Evolutionary conservation across 2,888 invertebrate genomes (phyloP).

Genomic region (Harpalus rubripes): DNA sequence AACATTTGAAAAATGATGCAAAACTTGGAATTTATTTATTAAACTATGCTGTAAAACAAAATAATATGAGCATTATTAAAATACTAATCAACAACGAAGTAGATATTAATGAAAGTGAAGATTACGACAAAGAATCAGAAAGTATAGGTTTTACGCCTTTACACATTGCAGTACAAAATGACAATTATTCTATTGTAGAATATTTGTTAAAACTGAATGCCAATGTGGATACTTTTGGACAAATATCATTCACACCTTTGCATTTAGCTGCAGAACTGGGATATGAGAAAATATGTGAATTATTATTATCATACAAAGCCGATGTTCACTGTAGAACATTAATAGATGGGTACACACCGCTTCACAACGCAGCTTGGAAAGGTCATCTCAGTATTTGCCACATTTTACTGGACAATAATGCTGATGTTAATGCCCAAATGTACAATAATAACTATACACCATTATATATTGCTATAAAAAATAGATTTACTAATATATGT

Average conservation of each 20-base stretch:
- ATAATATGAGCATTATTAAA: background rate
- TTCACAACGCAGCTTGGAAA: constrained; percentile 5
- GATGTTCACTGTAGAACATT: background rate
- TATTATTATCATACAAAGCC: background rate
- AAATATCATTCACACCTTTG: background rate
- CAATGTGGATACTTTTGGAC: background rate
- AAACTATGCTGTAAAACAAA: background rate
- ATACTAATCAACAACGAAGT: background rate
- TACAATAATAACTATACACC: background rate
- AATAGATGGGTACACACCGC: constrained; percentile 1
- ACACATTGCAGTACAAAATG: background rate
- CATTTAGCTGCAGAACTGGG: constrained; percentile 20
- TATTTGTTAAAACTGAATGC: background rate
- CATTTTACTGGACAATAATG: constrained; percentile 9
- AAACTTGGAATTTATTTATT: background rate
- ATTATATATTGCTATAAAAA: background rate
- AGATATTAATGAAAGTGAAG: background rate
- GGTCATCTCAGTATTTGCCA: background rate
- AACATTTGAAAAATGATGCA: background rate
- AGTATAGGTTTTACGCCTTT: background rate
- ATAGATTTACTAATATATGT: background rate
- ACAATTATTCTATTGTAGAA: background rate
- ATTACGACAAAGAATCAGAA: background rate
- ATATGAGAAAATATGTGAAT: background rate
- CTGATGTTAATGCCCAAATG: background rate